Evolutionary conservation across 2,888 invertebrate genomes (phyloP).

Genomic region (Drosophila villosipedis): DNA sequence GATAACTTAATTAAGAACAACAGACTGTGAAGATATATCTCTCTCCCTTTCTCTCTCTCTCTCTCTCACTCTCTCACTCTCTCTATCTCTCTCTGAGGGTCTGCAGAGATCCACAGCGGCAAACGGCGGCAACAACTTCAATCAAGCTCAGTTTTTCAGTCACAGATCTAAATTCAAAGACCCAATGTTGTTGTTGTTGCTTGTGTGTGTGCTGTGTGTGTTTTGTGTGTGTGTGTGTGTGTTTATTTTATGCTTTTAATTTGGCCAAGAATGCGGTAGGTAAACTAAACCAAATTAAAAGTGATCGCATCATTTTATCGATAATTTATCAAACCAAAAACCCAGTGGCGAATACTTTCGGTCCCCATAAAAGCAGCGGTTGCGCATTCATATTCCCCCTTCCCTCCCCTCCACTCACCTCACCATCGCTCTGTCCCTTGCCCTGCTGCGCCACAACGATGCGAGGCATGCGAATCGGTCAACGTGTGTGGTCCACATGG

Average conservation of each 20-base stretch:
- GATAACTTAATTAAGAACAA: constrained; percentile 76
- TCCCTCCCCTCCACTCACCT: background rate
- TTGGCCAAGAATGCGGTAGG: constrained; percentile 80
- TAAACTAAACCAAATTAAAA: constrained; percentile 79
- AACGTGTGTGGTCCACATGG: constrained; percentile 76
- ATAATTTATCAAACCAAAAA: constrained; percentile 79
- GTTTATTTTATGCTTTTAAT: constrained; percentile 55
- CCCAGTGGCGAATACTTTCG: constrained; percentile 76
- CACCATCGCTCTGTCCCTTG: background rate
- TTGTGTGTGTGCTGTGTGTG: background rate
- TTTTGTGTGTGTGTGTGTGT: constrained; percentile 11
- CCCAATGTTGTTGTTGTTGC: background rate
- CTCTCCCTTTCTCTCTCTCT: accelerated
- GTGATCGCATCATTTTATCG: constrained; percentile 81
- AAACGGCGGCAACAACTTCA: constrained; percentile 26
- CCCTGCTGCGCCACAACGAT: constrained; percentile 1
- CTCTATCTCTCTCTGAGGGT: no score
- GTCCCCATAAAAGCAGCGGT: constrained; percentile 55
- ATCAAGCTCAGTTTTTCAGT: constrained; percentile 35
- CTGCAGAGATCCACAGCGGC: background rate
- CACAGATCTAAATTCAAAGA: constrained; percentile 38
- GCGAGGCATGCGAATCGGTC: constrained; percentile 64
- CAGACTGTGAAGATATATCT: constrained; percentile 16
- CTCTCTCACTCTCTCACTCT: no score
- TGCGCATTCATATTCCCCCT: constrained; percentile 2